Base-by-base conservation (phyloP, 2,797 vertebrate genomes). In the Falco peregrinus region DNA sequence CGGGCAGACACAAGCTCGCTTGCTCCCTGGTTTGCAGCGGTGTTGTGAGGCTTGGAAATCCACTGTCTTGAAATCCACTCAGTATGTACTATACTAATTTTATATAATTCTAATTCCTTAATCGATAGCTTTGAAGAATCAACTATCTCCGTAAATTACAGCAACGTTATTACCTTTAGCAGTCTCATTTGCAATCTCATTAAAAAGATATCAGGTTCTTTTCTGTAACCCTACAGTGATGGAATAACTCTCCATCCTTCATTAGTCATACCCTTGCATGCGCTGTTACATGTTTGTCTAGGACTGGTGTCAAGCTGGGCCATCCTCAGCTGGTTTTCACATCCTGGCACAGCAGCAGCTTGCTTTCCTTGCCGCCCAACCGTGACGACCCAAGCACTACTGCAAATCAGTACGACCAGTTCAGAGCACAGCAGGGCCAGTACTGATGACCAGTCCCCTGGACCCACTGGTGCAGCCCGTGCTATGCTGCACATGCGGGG, bases 91-190 rank as follows among this genome's bases (percentile, higher is more conserved):
- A 8, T 63, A 88, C 88, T 79, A 63, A 94, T 94, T 95, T 94
- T 61, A 81, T 70, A 76, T 54, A 20, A 77, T 76, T 93, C 65
- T 91, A 93, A 95, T 71, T 93, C 80, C 73, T 95, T 95, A 96
- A 95, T 95, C 93, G 93, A 96, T 94, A 95, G 50, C 69, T 86
- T 91, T 71, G 69, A 95, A 94, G 73, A 91, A 81, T 35, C 50
- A 95, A 90, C 79, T 68, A 86, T 84, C 85, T 81, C 76, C 20
- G 47, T 41, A 96, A 95, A 95, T 95, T 95, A 82, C 87, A 86
- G 57, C 29, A 73, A 71, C 37, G 61, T 91, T 93, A 95, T 94
- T 91, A 96, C 87, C 74, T 95, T 93, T 69, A 88, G 73, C 79
- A 90, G 74, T 33, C 80, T 76, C 90, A 95, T 96, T 96, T 95